These are phyloP conservation scores for Xyrauchen texanus DNA, from an alignment of 2,113 vertebrate species.

Conservation along the genomic window DNA sequence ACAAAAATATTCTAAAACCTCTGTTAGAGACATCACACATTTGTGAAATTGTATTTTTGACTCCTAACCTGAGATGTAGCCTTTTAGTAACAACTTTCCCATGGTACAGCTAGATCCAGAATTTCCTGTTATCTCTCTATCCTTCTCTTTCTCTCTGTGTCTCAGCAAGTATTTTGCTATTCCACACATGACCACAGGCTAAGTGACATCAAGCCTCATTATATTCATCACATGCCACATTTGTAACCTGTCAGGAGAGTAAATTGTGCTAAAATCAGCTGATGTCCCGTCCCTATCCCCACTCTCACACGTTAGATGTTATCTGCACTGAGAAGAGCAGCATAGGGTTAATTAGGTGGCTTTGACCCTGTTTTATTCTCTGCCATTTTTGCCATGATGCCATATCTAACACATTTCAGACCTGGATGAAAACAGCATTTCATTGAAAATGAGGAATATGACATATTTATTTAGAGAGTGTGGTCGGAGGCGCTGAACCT, in stretches of 20 bases:
- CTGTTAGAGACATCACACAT: too few relatives aligned
- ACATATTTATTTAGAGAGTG: conserved; percentile 50
- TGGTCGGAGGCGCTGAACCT: conserved; percentile 53
- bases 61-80: too few relatives aligned
- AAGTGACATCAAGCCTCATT: conserved; percentile 80
- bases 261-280: conserved; percentile 76
- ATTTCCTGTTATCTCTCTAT: neutral
- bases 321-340: conserved; percentile 40
- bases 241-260: conserved; percentile 76
- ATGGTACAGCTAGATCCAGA: too few relatives aligned
- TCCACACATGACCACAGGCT: conserved; percentile 68
- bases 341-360: conserved; percentile 53
- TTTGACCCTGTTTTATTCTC: conserved; percentile 42
- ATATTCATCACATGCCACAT: conserved; percentile 80
- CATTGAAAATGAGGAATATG: conserved; percentile 33
- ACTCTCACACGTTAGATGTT: conserved; percentile 57
- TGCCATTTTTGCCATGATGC: conserved; percentile 32
- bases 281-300: conserved; percentile 54
- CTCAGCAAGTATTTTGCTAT: conserved; percentile 62
- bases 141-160: neutral
- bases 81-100: too few relatives aligned
- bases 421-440: conserved; percentile 35
- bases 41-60: too few relatives aligned
- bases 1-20: too few relatives aligned
- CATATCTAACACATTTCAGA: conserved; percentile 39